Base-by-base conservation (phyloP, 2,888 invertebrate genomes). In the Cephus rjabovi region DNA sequence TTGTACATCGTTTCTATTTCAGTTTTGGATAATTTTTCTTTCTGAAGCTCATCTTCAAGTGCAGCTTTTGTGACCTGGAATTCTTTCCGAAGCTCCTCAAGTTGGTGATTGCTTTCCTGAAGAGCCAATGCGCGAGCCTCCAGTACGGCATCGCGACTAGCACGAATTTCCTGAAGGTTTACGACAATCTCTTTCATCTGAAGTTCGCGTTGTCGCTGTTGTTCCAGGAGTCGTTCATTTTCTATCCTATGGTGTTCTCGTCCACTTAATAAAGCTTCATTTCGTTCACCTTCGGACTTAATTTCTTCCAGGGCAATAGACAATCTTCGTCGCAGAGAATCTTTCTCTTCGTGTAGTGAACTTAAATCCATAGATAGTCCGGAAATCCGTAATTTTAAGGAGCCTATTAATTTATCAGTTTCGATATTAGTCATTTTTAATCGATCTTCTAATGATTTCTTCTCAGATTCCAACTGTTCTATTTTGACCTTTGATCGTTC, bases 181-280 rank as follows among this genome's bases (percentile, higher is more conserved):
- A 81, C 68, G 69, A 89, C 86, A 4, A 88, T 74, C 75, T 89
- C 89, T 15, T 89, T 87, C 80, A 89, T 78, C 76, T 85, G 87
- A 9, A 83, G 76, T 75, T 90, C 88, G 0, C 82, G 83, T 56
- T 31, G 15, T 15, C 34, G 75, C 56, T 56, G 34, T 12, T 40
- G 37, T 31, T 75, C 33, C 40, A 33, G 11, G 15, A 74, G n/a
- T 74, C n/a, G 4, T 30, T 74, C 34, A 12, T 74, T 74, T 74
- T 74, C 34, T 34, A 74, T 74, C 12, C 30, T 23, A 15, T 34
- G 35, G 6, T 74, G 6, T 23, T 74, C 74, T 74, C 35, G 33
- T 74, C 15, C 74, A 12, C n/a, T 30, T 74, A 34, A 34, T n/a
- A 74, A 74, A 35, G 31, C 34, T 74, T 34, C 34, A 23, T 34